Evolutionary conservation across 37 sponge, comb jelly and placozoan genomes (phyloP), one percentile per base, ranked within the genome.

Genomic region (Cliona cf. orientalis): DNA sequence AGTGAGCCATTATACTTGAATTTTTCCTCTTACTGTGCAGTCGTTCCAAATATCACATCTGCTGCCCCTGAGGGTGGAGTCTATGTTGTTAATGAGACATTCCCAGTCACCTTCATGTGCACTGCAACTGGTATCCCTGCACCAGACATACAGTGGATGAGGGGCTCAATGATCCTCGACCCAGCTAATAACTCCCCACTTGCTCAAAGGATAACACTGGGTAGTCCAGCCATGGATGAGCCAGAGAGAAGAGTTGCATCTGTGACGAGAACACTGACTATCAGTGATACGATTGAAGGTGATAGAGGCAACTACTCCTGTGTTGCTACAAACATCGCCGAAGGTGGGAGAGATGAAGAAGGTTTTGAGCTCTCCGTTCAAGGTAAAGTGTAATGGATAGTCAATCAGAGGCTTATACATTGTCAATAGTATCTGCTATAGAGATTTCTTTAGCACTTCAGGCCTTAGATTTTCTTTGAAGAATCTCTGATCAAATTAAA

Each of bases 121-220:
- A 76, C 22, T 19, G 89, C 82, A 46, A 80, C 65, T 70, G 93
- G 89, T 74, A 80, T 80, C 59, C 93, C 93, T 39, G 63, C 81
- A 35, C 93, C 93, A 12, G 35, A 19, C 57, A 86, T 92, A 56
- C 62, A 39, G 12, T 92, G 87, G 86, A 78, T 73, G 61, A 72
- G 17, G 25, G 7, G 65, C 55, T 4, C 3, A 76, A 69, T 36
- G 32, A 67, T 5, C 36, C 19, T 31, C 28, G 23, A 61, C 23
- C 62, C 23, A 12, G 7, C 17, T 61, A 31, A 17, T 61, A 61
- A 6, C 28, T 61, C 4, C 55, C 55, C 55, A 62, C 64, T 62
- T 7, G 25, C 19, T 23, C 26, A 62, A 23, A 57, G 59, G 7
- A 22, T 19, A 23, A 57, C 21, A 22, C 46, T 78, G 56, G 55